A percentile compares a stretch with the other conserved stretches of the same genome.
Evolutionary conservation across 1,140 invertebrate genomes (phyloP).

Genomic region (Leptoteleia sp.): DNA sequence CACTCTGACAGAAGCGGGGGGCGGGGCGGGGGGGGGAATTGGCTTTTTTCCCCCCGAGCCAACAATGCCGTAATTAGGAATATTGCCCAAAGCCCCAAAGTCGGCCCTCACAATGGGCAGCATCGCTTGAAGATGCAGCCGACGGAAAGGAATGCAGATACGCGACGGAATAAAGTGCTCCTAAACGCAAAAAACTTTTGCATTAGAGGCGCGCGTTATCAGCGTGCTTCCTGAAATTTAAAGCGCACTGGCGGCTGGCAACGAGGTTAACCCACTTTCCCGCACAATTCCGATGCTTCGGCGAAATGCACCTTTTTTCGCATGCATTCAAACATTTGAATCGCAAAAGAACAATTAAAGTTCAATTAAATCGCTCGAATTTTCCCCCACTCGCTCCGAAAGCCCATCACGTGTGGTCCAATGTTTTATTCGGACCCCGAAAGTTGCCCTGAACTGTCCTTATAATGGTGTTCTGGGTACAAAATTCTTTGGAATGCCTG

Average conservation of each 20-base stretch:
- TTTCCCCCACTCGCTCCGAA: too few relatives aligned
- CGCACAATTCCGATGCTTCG: too few relatives aligned
- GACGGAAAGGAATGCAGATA: slow-evolving; percentile 1
- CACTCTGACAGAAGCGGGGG: slow-evolving; percentile 11
- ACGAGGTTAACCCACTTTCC: slow-evolving; percentile 38
- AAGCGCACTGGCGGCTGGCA: slow-evolving; percentile 13
- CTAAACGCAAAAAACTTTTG: slow-evolving; percentile 46
- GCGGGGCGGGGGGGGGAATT: slow-evolving; percentile 3
- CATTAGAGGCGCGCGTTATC: slow-evolving; percentile 29
- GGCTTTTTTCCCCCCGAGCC: neutral
- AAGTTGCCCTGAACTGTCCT: too few relatives aligned
- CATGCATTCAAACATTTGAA: too few relatives aligned
- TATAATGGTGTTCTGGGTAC: too few relatives aligned
- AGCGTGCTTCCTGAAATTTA: slow-evolving; percentile 28
- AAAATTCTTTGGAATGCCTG: too few relatives aligned
- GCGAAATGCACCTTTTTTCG: too few relatives aligned
- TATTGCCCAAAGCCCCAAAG: slow-evolving; percentile 39
- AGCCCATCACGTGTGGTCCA: too few relatives aligned
- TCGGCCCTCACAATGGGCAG: slow-evolving; percentile 59
- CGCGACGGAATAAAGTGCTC: slow-evolving; percentile 16
- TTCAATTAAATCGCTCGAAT: too few relatives aligned
- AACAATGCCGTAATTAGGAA: slow-evolving; percentile 66
- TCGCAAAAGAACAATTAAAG: too few relatives aligned
- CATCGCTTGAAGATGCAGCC: slow-evolving; percentile 19
- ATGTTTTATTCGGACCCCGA: too few relatives aligned